Evolutionary conservation across 2,113 vertebrate genomes (phyloP).

Genomic region (Hyaena hyaena): DNA sequence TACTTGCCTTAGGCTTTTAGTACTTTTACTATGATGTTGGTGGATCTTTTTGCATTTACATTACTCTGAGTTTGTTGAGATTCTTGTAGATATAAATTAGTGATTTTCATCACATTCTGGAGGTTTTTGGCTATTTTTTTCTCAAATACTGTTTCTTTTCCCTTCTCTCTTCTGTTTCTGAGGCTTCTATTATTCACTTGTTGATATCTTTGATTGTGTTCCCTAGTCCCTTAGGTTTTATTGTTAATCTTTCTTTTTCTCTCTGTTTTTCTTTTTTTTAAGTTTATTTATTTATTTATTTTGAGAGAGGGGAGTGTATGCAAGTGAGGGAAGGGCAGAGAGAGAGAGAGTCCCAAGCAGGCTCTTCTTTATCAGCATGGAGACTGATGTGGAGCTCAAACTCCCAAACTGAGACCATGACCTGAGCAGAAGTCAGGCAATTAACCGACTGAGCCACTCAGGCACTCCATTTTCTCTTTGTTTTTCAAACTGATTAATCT

Average conservation of each 20-base stretch:
- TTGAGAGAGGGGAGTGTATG: too few relatives aligned
- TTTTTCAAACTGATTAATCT: background rate
- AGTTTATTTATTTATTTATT: too few relatives aligned
- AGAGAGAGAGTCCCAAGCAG: too few relatives aligned
- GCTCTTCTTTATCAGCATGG: too few relatives aligned
- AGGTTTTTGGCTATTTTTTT: background rate
- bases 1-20: background rate
- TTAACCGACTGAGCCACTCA: too few relatives aligned
- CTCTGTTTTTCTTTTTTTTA: background rate
- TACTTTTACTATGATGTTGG: background rate
- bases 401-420: too few relatives aligned
- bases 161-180: background rate
- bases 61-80: background rate
- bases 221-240: background rate
- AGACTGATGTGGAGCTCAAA: too few relatives aligned
- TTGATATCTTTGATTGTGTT: background rate
- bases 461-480: background rate
- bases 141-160: background rate
- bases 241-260: background rate
- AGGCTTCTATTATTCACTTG: background rate
- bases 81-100: background rate
- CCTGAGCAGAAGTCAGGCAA: too few relatives aligned
- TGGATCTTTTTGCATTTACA: background rate
- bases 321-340: too few relatives aligned
- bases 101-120: background rate